phyloP scores from a whole-genome alignment of 2,888 invertebrate species.

The Cyclophora punctaria region DNA sequence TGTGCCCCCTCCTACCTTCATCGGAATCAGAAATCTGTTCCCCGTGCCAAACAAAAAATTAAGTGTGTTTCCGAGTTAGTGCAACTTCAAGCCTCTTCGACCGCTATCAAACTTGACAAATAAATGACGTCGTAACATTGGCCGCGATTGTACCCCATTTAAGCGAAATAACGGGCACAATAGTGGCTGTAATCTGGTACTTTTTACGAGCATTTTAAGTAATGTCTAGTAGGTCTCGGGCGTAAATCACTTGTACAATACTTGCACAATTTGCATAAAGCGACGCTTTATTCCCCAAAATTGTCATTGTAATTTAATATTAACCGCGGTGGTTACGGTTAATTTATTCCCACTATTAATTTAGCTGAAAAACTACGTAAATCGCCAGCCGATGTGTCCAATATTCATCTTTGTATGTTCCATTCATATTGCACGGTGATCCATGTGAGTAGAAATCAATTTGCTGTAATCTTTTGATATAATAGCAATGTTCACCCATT shows the following conservation, averaged over 20 bases:
- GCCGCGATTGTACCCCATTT: slow-evolving; percentile 39
- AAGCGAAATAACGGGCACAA: slow-evolving; percentile 39
- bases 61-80: background rate
- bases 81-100: background rate
- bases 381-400: background rate
- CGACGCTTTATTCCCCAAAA: slow-evolving; percentile 35
- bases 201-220: slow-evolving; percentile 53
- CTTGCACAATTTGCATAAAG: slow-evolving; percentile 49
- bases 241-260: slow-evolving; percentile 47
- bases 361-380: background rate
- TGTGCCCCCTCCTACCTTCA: background rate
- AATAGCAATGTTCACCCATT: too few species aligned
- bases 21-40: background rate
- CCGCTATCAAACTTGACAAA: background rate
- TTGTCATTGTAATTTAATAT: slow-evolving; percentile 49
- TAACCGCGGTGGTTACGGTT: background rate
- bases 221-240: slow-evolving; percentile 33
- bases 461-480: too few species aligned
- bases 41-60: background rate
- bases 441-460: too few species aligned
- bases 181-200: slow-evolving; percentile 41
- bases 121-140: slow-evolving; percentile 25
- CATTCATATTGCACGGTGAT: too few species aligned
- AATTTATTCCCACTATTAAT: background rate
- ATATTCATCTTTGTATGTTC: background rate